Conservation (phyloP, 2,113 vertebrate species). For the Sinocyclocheilus grahami region DNA sequence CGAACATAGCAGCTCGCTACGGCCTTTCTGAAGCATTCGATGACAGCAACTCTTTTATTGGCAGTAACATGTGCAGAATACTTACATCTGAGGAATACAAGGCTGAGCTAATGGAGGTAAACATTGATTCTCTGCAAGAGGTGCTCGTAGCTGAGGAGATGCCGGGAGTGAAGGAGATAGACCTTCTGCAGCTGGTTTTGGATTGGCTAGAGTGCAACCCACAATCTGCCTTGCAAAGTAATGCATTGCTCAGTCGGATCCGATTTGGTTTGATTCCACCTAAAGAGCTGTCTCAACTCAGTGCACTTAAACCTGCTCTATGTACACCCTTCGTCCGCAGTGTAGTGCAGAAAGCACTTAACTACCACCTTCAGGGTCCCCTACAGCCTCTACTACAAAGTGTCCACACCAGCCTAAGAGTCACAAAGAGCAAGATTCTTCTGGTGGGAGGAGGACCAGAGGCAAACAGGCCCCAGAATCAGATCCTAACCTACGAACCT, state of each 20-base stretch:
- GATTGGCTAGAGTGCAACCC: slow-evolving; percentile 85
- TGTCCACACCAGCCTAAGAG: slow-evolving; percentile 80
- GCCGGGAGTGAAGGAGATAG: slow-evolving; percentile 78
- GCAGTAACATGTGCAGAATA: slow-evolving; percentile 76
- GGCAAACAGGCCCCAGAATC: slow-evolving; percentile 70
- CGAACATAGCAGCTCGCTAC: slow-evolving; percentile 86
- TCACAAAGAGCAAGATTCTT: slow-evolving; percentile 75
- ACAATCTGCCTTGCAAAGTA: slow-evolving; percentile 73
- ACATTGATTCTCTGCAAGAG: slow-evolving; percentile 77
- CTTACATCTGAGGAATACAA: slow-evolving; percentile 68
- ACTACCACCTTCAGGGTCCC: slow-evolving; percentile 82
- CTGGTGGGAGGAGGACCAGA: slow-evolving; percentile 81
- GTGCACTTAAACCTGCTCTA: slow-evolving; percentile 73
- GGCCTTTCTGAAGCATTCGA: slow-evolving; percentile 74
- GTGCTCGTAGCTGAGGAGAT: slow-evolving; percentile 82
- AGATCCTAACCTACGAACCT: slow-evolving; percentile 82
- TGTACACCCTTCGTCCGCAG: slow-evolving; percentile 81
- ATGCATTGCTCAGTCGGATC: slow-evolving; percentile 81
- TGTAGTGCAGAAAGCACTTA: slow-evolving; percentile 86
- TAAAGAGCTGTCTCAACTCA: slow-evolving; percentile 72
- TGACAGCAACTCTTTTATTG: slow-evolving; percentile 79
- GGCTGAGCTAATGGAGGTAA: slow-evolving; percentile 80
- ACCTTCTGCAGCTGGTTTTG: slow-evolving; percentile 79
- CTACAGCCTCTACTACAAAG: slow-evolving; percentile 85
- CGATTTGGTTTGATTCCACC: slow-evolving; percentile 80